phyloP scores from a whole-genome alignment of 2,888 invertebrate genomes.

The Anthoptus insignis region DNA sequence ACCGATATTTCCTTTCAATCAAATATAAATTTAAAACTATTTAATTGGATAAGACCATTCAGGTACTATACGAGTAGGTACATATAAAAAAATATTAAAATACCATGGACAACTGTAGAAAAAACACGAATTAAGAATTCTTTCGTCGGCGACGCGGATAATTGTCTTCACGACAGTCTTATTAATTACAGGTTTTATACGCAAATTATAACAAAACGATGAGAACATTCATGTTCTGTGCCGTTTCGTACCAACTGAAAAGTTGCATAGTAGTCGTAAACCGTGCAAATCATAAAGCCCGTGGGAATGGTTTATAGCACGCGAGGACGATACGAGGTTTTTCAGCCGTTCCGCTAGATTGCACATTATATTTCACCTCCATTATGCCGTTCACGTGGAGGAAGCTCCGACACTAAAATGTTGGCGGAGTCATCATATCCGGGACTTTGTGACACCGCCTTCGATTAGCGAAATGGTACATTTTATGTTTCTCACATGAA shows the following conservation, averaged over 20 bases:
- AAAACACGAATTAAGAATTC: too few species aligned
- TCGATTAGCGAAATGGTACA: slow-evolving; percentile 10
- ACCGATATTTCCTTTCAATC: too few species aligned
- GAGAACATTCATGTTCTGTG: slow-evolving; percentile 41
- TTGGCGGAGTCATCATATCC: background rate
- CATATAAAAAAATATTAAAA: too few species aligned
- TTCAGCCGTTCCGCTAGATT: slow-evolving; percentile 72
- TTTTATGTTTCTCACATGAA: background rate
- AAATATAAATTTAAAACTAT: too few species aligned
- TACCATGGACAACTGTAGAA: too few species aligned
- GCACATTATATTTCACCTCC: slow-evolving; percentile 71
- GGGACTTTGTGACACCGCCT: background rate
- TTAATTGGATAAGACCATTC: too few species aligned
- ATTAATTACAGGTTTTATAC: slow-evolving; percentile 26
- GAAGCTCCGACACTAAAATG: slow-evolving; percentile 1
- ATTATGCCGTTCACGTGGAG: slow-evolving; percentile 34
- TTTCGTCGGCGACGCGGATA: too few species aligned
- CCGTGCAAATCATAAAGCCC: slow-evolving; percentile 66
- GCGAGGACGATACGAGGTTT: slow-evolving; percentile 69
- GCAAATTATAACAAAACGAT: slow-evolving; percentile 33
- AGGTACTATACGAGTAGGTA: too few species aligned
- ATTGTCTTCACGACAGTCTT: slow-evolving; percentile 30
- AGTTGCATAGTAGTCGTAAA: slow-evolving; percentile 70
- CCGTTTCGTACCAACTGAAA: slow-evolving; percentile 54
- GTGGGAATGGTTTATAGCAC: slow-evolving; percentile 72